phyloP scores from a whole-genome alignment of 2,113 vertebrate genomes.

The Himantopus leucocephalus region DNA sequence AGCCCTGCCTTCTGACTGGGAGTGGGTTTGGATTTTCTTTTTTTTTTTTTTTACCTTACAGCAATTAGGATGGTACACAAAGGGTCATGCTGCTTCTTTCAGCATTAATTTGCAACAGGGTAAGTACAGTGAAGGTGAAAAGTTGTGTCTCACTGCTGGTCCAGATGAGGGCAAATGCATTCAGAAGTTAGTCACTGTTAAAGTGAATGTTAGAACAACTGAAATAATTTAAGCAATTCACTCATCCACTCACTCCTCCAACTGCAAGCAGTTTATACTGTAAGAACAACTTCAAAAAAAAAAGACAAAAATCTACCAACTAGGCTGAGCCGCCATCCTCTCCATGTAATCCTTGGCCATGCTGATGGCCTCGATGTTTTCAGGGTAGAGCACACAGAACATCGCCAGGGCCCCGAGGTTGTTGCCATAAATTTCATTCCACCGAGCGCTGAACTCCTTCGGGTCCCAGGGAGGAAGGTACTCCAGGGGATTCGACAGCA shows the following conservation, averaged over 20 bases:
- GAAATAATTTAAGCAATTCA: background rate
- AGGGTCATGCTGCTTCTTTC: background rate
- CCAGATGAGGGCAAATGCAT: background rate
- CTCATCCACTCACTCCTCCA: background rate
- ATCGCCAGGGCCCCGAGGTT: constrained; percentile 93
- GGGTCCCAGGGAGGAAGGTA: constrained; percentile 96
- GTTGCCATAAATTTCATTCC: constrained; percentile 98
- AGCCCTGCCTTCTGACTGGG: background rate
- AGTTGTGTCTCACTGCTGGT: background rate
- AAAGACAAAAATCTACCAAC: constrained; percentile 94
- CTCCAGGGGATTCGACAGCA: constrained; percentile 87
- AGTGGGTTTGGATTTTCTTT: background rate
- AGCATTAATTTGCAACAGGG: background rate
- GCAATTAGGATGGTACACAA: background rate
- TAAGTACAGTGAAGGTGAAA: background rate
- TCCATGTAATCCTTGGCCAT: constrained; percentile 97
- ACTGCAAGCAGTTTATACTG: background rate
- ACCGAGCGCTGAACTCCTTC: constrained; percentile 88
- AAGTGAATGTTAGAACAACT: background rate
- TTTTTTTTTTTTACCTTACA: background rate
- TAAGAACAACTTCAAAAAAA: constrained; percentile 55
- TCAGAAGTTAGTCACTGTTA: background rate
- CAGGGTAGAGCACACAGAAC: constrained; percentile 94
- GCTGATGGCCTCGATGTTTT: constrained; percentile 86
- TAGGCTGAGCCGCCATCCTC: constrained; percentile 98